A percentile compares a stretch with the other conserved stretches of the same genome.
These are phyloP conservation scores for Perodicticus potto DNA, from an alignment of 2,797 vertebrate species.

Conservation along the genomic window DNA sequence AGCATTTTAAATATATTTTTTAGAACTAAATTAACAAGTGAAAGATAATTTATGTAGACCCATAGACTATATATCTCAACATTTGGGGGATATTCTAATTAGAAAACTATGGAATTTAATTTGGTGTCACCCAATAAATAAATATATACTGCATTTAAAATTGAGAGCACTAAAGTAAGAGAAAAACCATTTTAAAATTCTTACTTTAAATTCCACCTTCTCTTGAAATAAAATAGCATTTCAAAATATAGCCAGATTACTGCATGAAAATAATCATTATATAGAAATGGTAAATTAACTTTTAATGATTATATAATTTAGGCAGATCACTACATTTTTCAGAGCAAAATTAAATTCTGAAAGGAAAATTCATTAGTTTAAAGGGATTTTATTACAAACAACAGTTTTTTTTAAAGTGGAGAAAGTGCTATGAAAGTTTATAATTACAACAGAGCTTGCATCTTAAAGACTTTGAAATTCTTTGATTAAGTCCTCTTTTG, in stretches of 20 bases:
- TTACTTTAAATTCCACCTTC: constrained; percentile 33
- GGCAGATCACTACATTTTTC: neutral
- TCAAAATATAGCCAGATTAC: neutral
- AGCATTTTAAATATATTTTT: neutral
- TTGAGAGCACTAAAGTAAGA: constrained; percentile 25
- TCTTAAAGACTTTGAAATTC: neutral
- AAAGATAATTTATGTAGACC: neutral
- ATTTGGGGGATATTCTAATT: neutral
- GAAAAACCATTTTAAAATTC: neutral
- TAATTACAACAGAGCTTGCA: neutral
- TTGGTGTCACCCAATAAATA: neutral
- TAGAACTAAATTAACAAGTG: neutral
- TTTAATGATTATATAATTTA: neutral
- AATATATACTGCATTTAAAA: neutral
- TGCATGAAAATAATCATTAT: neutral
- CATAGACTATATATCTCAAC: neutral
- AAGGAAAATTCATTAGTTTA: neutral
- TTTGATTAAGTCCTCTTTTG: neutral
- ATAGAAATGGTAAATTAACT: constrained; percentile 14
- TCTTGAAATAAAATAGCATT: neutral
- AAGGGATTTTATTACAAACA: neutral
- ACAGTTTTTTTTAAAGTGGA: neutral
- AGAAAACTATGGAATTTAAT: neutral
- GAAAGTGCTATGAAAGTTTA: neutral
- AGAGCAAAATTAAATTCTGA: constrained; percentile 21